Conservation (phyloP, 2,113 vertebrate species). For the Tupaia chinensis region DNA sequence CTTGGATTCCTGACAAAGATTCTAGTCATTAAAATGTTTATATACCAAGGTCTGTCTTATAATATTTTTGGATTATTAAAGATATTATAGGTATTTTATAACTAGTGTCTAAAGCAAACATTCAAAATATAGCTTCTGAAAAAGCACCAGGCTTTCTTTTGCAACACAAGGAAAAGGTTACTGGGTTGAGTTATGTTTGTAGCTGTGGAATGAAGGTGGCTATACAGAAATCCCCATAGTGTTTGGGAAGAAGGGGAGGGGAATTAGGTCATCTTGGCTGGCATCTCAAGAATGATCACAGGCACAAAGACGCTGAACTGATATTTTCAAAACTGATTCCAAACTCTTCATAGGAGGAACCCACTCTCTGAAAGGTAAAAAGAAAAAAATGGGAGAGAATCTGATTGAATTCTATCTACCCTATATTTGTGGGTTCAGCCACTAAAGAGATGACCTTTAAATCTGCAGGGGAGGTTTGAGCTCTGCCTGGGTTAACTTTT, state of each 20-base stretch:
- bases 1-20: background rate
- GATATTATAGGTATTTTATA: conserved; percentile 31
- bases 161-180: conserved; percentile 38
- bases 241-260: background rate
- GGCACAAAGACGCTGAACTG: background rate
- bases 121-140: conserved; percentile 13
- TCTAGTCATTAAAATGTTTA: background rate
- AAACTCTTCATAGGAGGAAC: conserved; percentile 8
- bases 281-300: conserved; percentile 11
- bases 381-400: background rate
- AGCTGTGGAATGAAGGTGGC: conserved; percentile 1
- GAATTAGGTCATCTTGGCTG: conserved; percentile 55
- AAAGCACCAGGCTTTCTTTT: conserved; percentile 41
- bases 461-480: conserved; percentile 40
- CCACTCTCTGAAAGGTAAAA: conserved; percentile 4
- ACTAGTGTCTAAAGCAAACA: conserved; percentile 44
- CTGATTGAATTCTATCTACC: conserved; percentile 64
- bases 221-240: background rate
- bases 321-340: conserved; percentile 57
- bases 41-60: background rate
- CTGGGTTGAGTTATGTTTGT: background rate
- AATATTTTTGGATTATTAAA: conserved; percentile 14
- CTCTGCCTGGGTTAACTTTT: conserved; percentile 50
- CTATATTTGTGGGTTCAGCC: conserved; percentile 47
- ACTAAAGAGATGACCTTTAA: conserved; percentile 62